Percentiles rank a stretch among this genome's conserved stretches.
phyloP scores from a whole-genome alignment of 2,888 invertebrate genomes.

The Apamea epomidion region DNA sequence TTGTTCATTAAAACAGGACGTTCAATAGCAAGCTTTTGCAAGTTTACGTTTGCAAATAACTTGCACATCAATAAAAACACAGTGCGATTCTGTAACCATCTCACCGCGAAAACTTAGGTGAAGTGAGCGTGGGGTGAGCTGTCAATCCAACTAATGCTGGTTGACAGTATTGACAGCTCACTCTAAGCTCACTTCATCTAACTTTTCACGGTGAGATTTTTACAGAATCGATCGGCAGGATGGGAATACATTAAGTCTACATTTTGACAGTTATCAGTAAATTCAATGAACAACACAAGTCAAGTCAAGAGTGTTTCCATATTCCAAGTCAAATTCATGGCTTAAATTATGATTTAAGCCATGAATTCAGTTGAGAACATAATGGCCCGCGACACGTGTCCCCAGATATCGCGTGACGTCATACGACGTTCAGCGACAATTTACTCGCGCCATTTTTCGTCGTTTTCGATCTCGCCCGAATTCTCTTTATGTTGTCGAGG shows the following conservation, averaged over 20 bases:
- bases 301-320: neutral
- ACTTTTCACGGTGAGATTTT: too few species aligned
- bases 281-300: neutral
- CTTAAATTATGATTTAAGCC: neutral
- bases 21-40: too few species aligned
- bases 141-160: too few species aligned
- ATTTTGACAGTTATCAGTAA: conserved; percentile 7
- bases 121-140: too few species aligned
- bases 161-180: too few species aligned
- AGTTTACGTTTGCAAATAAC: neutral
- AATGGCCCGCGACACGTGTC: neutral
- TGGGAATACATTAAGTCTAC: neutral
- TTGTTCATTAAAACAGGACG: neutral
- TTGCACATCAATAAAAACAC: neutral
- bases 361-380: neutral
- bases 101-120: too few species aligned
- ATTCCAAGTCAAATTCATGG: too few species aligned
- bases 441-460: neutral
- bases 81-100: too few species aligned
- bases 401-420: neutral
- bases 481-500: neutral
- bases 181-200: too few species aligned
- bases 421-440: neutral
- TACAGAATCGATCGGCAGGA: too few species aligned
- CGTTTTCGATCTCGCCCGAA: neutral